Evolutionary conservation across 2,797 vertebrate species (phyloP), one percentile per base, ranked within the genome.

Genomic region (Muraenolepis orangiensis): DNA sequence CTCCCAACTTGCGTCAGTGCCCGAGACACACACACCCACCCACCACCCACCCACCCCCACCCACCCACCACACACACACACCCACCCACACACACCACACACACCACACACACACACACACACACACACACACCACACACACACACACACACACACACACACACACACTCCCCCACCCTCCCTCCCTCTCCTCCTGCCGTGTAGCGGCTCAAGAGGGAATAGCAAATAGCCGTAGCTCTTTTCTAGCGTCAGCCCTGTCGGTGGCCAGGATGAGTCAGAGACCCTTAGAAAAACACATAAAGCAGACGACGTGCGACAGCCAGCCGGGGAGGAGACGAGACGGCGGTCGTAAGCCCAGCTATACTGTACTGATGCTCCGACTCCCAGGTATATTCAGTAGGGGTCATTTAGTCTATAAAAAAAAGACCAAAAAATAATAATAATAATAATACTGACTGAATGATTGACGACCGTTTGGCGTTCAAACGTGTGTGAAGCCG

Each of bases 1-100:
- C 69, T 18, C 70, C 70, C 32, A 51, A 74, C 89, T 86, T 91
- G 88, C 91, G 86, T 92, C 91, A 92, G 77, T 42, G 83, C n/a
- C n/a, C n/a, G n/a, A n/a, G n/a, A n/a, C n/a, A n/a, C n/a, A n/a
- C n/a, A n/a, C n/a, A n/a, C n/a, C n/a, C n/a, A n/a, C n/a, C n/a
- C n/a, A n/a, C n/a, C n/a, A n/a, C n/a, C n/a, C n/a, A n/a, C n/a
- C n/a, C n/a, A n/a, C n/a, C n/a, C n/a, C n/a, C n/a, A n/a, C n/a
- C n/a, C n/a, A n/a, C n/a, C n/a, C n/a, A n/a, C n/a, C n/a, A n/a
- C n/a, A n/a, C n/a, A n/a, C n/a, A n/a, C n/a, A n/a, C n/a, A n/a
- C n/a, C n/a, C n/a, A n/a, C n/a, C n/a, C n/a, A n/a, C n/a, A n/a
- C n/a, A n/a, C n/a, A n/a, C n/a, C n/a, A n/a, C n/a, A n/a, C n/a